phyloP scores from a whole-genome alignment of 2,888 invertebrate genomes.

The Callyntrura sp. region DNA sequence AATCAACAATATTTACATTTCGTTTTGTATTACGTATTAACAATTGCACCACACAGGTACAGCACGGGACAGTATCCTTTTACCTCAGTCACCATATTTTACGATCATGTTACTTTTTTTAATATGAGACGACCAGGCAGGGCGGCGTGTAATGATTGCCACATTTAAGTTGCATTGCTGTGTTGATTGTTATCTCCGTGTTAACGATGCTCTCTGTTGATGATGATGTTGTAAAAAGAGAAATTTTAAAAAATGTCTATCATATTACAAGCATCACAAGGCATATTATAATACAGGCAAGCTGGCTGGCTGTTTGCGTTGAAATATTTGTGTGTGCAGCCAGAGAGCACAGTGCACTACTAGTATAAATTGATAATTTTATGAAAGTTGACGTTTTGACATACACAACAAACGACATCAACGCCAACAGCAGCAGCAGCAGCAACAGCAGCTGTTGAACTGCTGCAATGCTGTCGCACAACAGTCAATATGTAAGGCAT shows the following conservation, averaged over 20 bases:
- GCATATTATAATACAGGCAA: too few species aligned
- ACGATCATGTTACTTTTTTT: too few species aligned
- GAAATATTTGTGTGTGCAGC: background rate
- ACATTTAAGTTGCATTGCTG: background rate
- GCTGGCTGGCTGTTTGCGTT: background rate
- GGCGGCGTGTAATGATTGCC: background rate
- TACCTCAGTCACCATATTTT: too few species aligned
- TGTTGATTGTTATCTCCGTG: background rate
- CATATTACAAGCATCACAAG: conserved; percentile 19
- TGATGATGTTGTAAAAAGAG: conserved; percentile 34
- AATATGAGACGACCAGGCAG: too few species aligned
- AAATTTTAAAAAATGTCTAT: conserved; percentile 42
- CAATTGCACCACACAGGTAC: too few species aligned
- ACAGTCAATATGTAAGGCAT: background rate
- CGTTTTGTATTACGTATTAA: too few species aligned
- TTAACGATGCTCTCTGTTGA: background rate
- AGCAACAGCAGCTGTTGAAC: too few species aligned
- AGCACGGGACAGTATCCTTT: too few species aligned
- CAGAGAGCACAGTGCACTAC: background rate
- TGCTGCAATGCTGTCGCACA: too few species aligned
- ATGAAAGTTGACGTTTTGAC: conserved; percentile 53
- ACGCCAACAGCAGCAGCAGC: too few species aligned
- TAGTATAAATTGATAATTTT: conserved; percentile 28
- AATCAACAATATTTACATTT: too few species aligned
- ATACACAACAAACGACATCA: background rate